Evolutionary conservation across 2,113 vertebrate species (phyloP).

Genomic region (Ariopsis seemanni): DNA sequence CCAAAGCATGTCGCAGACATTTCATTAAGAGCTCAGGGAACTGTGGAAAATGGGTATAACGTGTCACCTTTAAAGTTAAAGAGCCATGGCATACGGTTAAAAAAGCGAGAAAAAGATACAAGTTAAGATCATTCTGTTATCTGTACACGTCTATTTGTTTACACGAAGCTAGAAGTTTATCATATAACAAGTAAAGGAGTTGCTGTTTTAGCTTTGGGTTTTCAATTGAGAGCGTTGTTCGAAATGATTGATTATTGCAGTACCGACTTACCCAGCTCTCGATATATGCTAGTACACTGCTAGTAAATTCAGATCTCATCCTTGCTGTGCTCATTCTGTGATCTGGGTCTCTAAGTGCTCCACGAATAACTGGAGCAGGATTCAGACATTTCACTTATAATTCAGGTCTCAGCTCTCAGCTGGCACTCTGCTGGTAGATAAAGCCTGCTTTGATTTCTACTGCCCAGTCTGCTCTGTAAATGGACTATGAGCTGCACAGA

Average conservation of each 20-base stretch:
- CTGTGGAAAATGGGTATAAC: no score
- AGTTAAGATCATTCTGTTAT: not conserved
- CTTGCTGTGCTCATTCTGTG: not conserved
- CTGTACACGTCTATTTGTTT: not conserved
- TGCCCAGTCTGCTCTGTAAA: constrained; percentile 4
- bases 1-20: no score
- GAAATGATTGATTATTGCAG: not conserved
- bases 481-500: constrained; percentile 2
- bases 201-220: not conserved
- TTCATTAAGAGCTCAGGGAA: no score
- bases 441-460: constrained; percentile 15
- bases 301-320: constrained; percentile 3
- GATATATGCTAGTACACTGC: not conserved
- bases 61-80: not conserved
- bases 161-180: no score
- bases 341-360: not conserved
- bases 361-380: constrained; percentile 16
- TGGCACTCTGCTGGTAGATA: not conserved
- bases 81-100: not conserved
- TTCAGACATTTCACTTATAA: constrained; percentile 15
- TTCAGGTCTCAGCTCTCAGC: constrained; percentile 6
- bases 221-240: not conserved
- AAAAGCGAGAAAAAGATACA: not conserved
- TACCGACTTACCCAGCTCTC: not conserved
- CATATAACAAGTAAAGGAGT: not conserved